Conservation (phyloP, 2,113 vertebrate genomes). For the Aegotheles bennettii region DNA sequence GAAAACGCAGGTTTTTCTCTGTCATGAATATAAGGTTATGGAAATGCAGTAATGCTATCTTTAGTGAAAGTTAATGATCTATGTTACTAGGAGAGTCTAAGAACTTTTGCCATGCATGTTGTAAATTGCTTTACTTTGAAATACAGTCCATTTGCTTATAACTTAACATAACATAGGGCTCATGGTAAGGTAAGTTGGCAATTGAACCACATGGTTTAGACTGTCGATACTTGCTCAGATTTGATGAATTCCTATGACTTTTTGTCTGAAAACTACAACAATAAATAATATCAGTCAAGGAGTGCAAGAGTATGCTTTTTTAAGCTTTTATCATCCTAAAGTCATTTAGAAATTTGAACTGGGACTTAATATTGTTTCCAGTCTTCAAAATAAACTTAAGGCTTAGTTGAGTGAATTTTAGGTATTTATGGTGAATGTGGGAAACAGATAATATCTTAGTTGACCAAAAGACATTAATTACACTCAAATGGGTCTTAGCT, state of each 20-base stretch:
- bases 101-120: neutral
- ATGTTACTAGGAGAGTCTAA: neutral
- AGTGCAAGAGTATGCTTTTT: neutral
- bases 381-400: neutral
- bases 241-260: neutral
- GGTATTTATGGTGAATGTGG: neutral
- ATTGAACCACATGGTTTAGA: neutral
- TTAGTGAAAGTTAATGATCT: neutral
- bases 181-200: neutral
- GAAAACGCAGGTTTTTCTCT: neutral
- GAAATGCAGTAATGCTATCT: neutral
- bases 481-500: too few relatives aligned
- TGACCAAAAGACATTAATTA: neutral
- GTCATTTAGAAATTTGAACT: neutral
- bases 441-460: neutral
- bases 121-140: neutral
- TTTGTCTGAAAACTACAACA: neutral
- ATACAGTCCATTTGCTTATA: neutral
- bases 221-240: neutral
- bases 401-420: neutral
- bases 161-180: too few relatives aligned
- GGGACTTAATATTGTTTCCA: neutral
- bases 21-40: neutral
- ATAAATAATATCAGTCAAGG: neutral
- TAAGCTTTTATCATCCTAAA: neutral